phyloP scores from a whole-genome alignment of 2,888 invertebrate species.

The Orchestes rusci region DNA sequence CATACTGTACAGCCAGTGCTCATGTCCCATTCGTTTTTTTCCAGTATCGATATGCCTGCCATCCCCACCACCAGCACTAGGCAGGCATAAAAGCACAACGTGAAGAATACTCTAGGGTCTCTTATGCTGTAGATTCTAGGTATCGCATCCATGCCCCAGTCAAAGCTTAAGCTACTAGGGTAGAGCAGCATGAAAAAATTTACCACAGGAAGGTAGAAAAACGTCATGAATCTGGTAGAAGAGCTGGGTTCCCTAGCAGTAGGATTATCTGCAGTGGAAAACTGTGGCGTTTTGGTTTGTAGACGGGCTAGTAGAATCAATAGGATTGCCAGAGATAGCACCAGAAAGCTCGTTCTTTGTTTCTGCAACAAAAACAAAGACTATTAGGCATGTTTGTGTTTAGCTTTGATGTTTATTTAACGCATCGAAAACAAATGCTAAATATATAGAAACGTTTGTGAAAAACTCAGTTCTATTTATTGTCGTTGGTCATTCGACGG shows the following conservation, averaged over 20 bases:
- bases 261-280: slow-evolving; percentile 94
- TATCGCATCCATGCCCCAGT: slow-evolving; percentile 98
- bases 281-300: slow-evolving; percentile 70
- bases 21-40: slow-evolving; percentile 1
- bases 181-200: slow-evolving; percentile 83
- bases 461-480: no score
- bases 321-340: slow-evolving; percentile 59
- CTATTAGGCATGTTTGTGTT: no score
- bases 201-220: slow-evolving; percentile 84
- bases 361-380: slow-evolving; percentile 53
- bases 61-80: slow-evolving; percentile 30
- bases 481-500: no score
- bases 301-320: slow-evolving; percentile 69
- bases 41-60: slow-evolving; percentile 3
- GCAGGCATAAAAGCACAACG: slow-evolving; percentile 65
- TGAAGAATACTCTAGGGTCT: slow-evolving; percentile 73
- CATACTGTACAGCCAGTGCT: slow-evolving; percentile 55
- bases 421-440: no score
- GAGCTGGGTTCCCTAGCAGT: slow-evolving; percentile 79
- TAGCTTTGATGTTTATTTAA: no score
- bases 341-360: slow-evolving; percentile 63
- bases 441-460: no score
- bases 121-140: slow-evolving; percentile 71
- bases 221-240: slow-evolving; percentile 79
- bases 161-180: slow-evolving; percentile 87